Base-by-base conservation (phyloP, 2,797 vertebrate species). In the Gobio occitaniae region DNA sequence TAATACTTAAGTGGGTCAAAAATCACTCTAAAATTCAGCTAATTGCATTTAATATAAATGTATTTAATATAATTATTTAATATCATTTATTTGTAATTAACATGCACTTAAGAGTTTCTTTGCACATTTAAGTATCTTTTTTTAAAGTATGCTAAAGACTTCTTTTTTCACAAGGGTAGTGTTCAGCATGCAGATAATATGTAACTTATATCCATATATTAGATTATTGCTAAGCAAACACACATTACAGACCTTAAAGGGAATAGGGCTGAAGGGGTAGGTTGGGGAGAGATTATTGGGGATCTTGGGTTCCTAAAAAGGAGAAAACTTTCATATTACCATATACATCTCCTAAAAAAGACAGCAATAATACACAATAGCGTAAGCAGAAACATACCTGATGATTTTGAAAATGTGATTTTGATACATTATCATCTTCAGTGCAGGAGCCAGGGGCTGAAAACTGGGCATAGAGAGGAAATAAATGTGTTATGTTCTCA, bases 221-320 rank as follows among this genome's bases (percentile, higher is more conserved):
- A 68, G 17, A 29, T 70, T 66, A 84, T 87, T 84, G 77, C 80
- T 70, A 86, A 77, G 59, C 54, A 86, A 80, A 84, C 47, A 84
- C 71, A 90, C 38, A 85, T 70, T 63, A 97, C 97, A 93, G 96
- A 98, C 97, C 97, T 98, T 98, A 95, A 98, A 98, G 12, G 97
- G 97, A 90, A 94, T 97, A 91, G 97, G 96, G 92, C 94, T 96
- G 96, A 97, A 98, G 91, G 96, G 96, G 93, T 97, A 97, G 95
- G 95, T 94, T 93, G 95, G 96, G 94, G 96, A 97, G 92, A 96
- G 92, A 92, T 93, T 96, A 96, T 94, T 89, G 93, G 94, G 95
- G 93, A 91, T 93, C 90, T 95, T 94, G 92, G 95, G 81, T 88
- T 95, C 96, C 97, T 98, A 96, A 32, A 92, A 93, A 90, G 93